Percentiles rank a stretch among this genome's conserved stretches.
Evolutionary conservation across 2,888 invertebrate genomes (phyloP).

Genomic region (Orchesellides sinensis): DNA sequence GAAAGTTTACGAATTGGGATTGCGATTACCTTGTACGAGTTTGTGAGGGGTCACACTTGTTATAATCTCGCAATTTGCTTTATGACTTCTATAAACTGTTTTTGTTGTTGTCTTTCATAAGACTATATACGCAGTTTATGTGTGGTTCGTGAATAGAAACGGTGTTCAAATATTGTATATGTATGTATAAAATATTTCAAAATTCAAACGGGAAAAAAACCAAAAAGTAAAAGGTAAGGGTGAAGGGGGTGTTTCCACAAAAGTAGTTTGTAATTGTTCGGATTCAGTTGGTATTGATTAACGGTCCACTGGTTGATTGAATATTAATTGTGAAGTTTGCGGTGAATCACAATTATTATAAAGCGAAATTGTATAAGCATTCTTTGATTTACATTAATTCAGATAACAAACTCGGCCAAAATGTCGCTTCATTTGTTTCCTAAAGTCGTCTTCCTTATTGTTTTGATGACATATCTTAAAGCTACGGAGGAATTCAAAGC

Average conservation of each 20-base stretch:
- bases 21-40: constrained; percentile 48
- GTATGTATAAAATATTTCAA: too few species aligned
- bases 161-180: too few species aligned
- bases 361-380: neutral
- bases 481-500: constrained; percentile 65
- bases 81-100: neutral
- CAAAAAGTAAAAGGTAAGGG: too few species aligned
- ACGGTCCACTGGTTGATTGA: neutral
- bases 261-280: too few species aligned
- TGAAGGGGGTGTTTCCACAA: too few species aligned
- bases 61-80: too few species aligned
- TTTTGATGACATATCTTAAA: constrained; percentile 61
- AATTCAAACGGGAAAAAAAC: too few species aligned
- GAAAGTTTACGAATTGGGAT: constrained; percentile 36
- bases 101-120: neutral
- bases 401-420: neutral
- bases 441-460: constrained; percentile 63
- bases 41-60: too few species aligned
- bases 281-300: too few species aligned
- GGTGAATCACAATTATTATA: too few species aligned
- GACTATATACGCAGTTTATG: too few species aligned
- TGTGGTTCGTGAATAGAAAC: too few species aligned
- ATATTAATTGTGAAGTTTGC: neutral
- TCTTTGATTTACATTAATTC: neutral
- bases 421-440: constrained; percentile 63